Evolutionary conservation across 2,888 invertebrate genomes (phyloP).

Genomic region (Platycheirus rosarum): DNA sequence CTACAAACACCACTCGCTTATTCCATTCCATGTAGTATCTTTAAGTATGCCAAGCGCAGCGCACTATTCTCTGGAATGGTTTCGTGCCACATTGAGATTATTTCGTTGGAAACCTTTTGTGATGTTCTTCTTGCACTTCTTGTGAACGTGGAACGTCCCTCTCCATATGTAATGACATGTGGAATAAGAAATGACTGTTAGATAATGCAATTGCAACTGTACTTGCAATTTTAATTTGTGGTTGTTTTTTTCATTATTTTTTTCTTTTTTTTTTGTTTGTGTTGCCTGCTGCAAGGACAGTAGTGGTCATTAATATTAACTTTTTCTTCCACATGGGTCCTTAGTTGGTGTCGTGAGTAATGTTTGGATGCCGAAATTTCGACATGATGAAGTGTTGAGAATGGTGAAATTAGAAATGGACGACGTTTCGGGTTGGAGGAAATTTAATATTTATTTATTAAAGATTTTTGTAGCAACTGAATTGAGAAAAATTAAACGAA

Average conservation of each 20-base stretch:
- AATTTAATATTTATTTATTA: not conserved
- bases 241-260: too few relatives aligned
- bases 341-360: constrained; percentile 15
- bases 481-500: not conserved
- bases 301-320: constrained; percentile 59
- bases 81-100: constrained; percentile 65
- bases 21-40: constrained; percentile 6
- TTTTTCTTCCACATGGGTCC: constrained; percentile 10
- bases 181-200: constrained; percentile 45
- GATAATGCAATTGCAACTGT: constrained; percentile 60
- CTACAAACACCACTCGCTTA: constrained; percentile 3
- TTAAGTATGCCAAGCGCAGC: constrained; percentile 36
- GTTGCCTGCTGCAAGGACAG: constrained; percentile 62
- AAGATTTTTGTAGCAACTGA: not conserved
- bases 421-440: constrained; percentile 4
- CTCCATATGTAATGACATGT: constrained; percentile 32
- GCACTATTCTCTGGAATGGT: constrained; percentile 53
- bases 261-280: too few relatives aligned
- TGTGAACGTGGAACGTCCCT: constrained; percentile 6
- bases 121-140: constrained; percentile 20
- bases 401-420: constrained; percentile 25
- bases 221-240: constrained; percentile 59
- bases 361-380: constrained; percentile 14
- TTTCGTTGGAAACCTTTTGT: constrained; percentile 45
- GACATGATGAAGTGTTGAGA: constrained; percentile 46